Conservation (phyloP, 2,113 vertebrate genomes). For the Lonchura striata region DNA sequence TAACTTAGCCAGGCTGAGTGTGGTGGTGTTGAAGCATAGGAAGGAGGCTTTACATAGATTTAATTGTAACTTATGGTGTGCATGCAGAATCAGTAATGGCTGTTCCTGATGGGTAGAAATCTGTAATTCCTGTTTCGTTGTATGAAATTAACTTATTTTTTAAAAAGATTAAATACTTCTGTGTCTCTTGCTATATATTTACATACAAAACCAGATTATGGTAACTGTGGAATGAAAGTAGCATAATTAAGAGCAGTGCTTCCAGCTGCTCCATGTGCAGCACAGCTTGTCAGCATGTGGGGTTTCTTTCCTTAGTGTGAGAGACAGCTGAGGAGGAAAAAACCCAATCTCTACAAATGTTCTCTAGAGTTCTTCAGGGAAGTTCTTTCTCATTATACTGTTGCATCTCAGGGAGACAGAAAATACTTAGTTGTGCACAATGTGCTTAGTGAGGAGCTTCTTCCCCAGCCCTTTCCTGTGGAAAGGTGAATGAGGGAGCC, state of each 20-base stretch:
- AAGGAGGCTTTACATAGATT: not conserved
- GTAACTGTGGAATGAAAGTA: not conserved
- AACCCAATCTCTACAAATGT: fast-evolving
- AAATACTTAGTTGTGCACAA: fast-evolving
- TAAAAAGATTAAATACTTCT: not conserved
- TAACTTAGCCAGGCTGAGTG: not conserved
- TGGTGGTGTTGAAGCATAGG: not conserved
- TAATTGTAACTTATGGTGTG: not conserved
- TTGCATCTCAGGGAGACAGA: not conserved
- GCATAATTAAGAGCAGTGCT: not conserved
- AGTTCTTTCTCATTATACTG: not conserved
- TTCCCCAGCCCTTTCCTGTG: not conserved
- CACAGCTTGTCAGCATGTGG: not conserved
- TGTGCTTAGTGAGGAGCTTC: not conserved
- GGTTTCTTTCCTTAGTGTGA: not conserved
- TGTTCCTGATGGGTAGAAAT: not conserved
- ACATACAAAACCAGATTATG: not conserved
- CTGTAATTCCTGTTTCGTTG: not conserved
- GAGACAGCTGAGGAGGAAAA: not conserved
- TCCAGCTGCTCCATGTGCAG: not conserved
- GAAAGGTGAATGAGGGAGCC: not conserved
- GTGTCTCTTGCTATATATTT: not conserved
- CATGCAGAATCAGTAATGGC: not conserved
- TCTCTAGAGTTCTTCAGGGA: not conserved
- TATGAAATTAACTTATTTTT: not conserved